Evolutionary conservation across 2,113 vertebrate species (phyloP), one percentile per base, ranked within the genome.

Genomic region (Oncorhynchus keta): DNA sequence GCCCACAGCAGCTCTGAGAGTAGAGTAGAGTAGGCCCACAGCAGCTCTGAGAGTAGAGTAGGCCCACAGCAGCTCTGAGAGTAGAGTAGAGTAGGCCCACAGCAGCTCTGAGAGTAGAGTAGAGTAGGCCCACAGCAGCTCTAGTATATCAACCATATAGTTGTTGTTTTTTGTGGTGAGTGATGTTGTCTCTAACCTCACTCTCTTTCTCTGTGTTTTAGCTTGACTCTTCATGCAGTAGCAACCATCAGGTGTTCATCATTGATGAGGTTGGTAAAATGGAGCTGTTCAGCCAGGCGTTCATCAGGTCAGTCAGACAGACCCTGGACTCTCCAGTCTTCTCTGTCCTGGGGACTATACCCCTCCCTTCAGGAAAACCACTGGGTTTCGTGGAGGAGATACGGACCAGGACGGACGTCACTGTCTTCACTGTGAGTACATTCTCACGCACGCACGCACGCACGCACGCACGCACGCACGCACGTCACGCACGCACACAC

Each of bases 181-280:
- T 39, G 35, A 39, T 39, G 39, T 39, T 39, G 35, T 39, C 39
- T 39, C 2, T 39, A 9, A 9, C 11, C 7, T 16, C 28, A 28
- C 28, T 4, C 9, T 14, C 0, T 55, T 1, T 65, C 32, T 24
- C 2, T 64, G 59, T 51, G 81, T 55, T 28, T 32, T 89, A 98
- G 97, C 79, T 87, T 0, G 89, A 79, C 62, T 69, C 74, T 39
- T 39, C 39, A 8, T 11, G 67, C 77, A 11, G 74, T 73, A 0
- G 84, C 81, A n/a, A 66, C 72, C 92, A 81, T 78, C 93, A 82
- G 68, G 91, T 98, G 22, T 98, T 95, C 35, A 77, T 98, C 84
- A 94, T 99, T 1, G 97, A 99, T 28, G 97, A 99, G 91, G 93
- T 99, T 3, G 97, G 98, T 39, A 99, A 97, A 89, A 99, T 99